Evolutionary conservation across 2,888 invertebrate species (phyloP).

Genomic region (Drosophila percnosoma): DNA sequence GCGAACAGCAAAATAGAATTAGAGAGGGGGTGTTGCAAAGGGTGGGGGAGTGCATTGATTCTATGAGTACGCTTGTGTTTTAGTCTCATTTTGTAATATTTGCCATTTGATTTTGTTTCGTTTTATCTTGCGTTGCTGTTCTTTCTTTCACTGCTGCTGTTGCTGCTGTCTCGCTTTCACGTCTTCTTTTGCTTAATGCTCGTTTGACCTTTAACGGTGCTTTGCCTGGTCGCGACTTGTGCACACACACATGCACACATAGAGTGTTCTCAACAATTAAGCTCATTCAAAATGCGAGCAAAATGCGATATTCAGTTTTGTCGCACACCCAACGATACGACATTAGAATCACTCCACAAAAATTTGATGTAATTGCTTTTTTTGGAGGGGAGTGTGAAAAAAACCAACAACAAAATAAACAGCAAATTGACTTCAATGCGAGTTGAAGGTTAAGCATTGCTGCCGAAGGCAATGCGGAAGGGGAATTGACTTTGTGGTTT

Average conservation of each 20-base stretch:
- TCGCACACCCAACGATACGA: conserved; percentile 52
- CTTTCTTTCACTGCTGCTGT: background rate
- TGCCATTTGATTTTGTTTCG: conserved; percentile 63
- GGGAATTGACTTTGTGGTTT: conserved; percentile 42
- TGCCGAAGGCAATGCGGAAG: conserved; percentile 52
- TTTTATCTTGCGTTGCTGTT: conserved; percentile 37
- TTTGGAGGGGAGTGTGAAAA: conserved; percentile 35
- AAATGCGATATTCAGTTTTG: conserved; percentile 37
- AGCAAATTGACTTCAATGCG: conserved; percentile 75
- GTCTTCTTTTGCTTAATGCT: conserved; percentile 63
- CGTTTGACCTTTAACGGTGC: conserved; percentile 79
- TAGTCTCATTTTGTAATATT: conserved; percentile 45
- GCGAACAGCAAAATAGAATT: background rate
- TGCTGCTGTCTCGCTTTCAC: conserved; percentile 30
- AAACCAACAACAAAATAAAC: conserved; percentile 19
- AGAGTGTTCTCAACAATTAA: conserved; percentile 69
- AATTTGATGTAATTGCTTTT: conserved; percentile 66
- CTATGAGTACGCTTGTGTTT: conserved; percentile 41
- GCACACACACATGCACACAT: conserved; percentile 18
- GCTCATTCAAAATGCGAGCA: conserved; percentile 76
- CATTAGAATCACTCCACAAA: conserved; percentile 72
- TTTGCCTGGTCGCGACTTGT: conserved; percentile 59
- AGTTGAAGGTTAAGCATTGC: conserved; percentile 74
- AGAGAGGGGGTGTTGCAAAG: background rate
- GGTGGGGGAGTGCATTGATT: conserved; percentile 34